Evolutionary conservation across 2,888 invertebrate species (phyloP).

Genomic region (Margaritifera margaritifera): DNA sequence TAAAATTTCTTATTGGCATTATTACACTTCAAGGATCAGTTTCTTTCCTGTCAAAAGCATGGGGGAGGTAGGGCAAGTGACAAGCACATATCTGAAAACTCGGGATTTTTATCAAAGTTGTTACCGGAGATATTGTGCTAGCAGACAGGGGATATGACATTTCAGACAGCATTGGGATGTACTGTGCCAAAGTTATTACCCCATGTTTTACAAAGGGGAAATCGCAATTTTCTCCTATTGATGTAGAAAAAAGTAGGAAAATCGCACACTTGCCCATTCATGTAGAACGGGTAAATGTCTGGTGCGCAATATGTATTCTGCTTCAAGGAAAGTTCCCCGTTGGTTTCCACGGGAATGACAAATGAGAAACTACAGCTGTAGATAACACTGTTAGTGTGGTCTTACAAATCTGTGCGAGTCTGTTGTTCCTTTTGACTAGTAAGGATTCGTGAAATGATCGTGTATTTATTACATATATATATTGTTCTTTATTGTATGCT

Average conservation of each 20-base stretch:
- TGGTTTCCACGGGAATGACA: conserved; percentile 18
- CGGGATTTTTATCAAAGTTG: no score
- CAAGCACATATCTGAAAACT: no score
- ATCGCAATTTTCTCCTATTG: conserved; percentile 25
- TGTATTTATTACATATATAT: no score
- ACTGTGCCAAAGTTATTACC: conserved; percentile 33
- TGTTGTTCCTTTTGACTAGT: conserved; percentile 8
- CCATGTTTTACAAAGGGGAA: conserved; percentile 33
- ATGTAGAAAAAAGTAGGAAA: conserved; percentile 30
- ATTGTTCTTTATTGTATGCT: no score
- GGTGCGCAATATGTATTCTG: conserved; percentile 32
- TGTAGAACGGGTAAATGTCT: conserved; percentile 37
- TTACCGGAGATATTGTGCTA: no score
- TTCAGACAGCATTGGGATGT: not conserved
- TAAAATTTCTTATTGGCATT: no score
- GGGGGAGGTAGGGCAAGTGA: no score
- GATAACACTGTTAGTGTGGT: conserved; percentile 31
- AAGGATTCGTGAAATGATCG: no score
- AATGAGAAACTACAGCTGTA: conserved; percentile 12
- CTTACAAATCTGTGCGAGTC: conserved; percentile 10
- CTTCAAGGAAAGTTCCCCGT: conserved; percentile 20
- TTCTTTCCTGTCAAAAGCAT: no score
- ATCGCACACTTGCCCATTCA: conserved; percentile 33
- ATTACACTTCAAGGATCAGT: no score
- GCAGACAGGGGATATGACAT: no score